A percentile compares a stretch with the other conserved stretches of the same genome.
Evolutionary conservation across 23 tunicate species (phyloP).

Genomic region (Aplidium turbinatum): DNA sequence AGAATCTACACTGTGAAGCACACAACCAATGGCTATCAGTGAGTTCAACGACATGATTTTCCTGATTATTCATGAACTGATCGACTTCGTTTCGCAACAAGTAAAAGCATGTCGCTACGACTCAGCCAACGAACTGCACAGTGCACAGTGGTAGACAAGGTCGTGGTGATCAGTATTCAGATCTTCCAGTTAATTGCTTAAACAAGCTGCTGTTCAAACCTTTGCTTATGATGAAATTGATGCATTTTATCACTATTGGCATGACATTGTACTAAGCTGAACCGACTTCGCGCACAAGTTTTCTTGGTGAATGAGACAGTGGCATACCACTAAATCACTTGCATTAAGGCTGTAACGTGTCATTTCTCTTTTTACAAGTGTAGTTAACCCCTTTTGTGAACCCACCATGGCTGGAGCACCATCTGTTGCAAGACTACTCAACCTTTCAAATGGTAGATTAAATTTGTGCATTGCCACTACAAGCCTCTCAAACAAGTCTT

Average conservation of each 20-base stretch:
- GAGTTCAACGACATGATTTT: slow-evolving; percentile 70
- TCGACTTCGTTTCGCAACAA: slow-evolving; percentile 38
- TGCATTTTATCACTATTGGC: slow-evolving; percentile 54
- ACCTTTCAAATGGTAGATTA: slow-evolving; percentile 53
- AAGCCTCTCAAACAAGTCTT: slow-evolving; percentile 52
- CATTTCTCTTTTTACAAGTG: slow-evolving; percentile 60
- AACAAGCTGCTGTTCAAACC: slow-evolving; percentile 63
- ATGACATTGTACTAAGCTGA: slow-evolving; percentile 58
- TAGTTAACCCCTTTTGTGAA: slow-evolving; percentile 54
- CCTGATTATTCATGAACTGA: slow-evolving; percentile 32
- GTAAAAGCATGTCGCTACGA: slow-evolving; percentile 58
- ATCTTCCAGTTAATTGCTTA: slow-evolving; percentile 50
- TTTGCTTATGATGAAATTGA: slow-evolving; percentile 67
- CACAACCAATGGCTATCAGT: slow-evolving; percentile 56
- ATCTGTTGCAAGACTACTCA: slow-evolving; percentile 60
- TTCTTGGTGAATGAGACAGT: slow-evolving; percentile 49
- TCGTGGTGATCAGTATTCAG: slow-evolving; percentile 55
- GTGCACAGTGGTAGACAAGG: slow-evolving; percentile 53
- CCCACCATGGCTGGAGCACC: slow-evolving; percentile 82
- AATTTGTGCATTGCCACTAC: slow-evolving; percentile 51
- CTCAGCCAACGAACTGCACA: slow-evolving; percentile 66
- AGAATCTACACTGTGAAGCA: too few species aligned
- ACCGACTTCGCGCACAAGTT: slow-evolving; percentile 69
- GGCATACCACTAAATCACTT: slow-evolving; percentile 47
- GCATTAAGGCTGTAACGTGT: slow-evolving; percentile 56